Evolutionary conservation across 2,888 invertebrate species (phyloP).

Genomic region (Volucella inanis): DNA sequence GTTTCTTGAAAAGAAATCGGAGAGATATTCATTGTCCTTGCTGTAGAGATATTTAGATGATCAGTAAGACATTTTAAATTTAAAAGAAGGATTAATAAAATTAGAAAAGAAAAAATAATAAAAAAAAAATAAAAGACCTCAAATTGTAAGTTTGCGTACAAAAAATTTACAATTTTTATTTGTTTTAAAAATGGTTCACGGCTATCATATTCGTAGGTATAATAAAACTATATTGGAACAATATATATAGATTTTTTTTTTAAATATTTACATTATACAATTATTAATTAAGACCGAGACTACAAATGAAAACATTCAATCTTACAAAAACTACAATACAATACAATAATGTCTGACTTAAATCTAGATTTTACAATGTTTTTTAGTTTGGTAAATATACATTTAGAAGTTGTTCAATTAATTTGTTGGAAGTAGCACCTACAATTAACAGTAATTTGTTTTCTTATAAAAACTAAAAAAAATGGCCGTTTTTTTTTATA

Average conservation of each 20-base stretch:
- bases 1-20: too few relatives aligned
- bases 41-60: too few relatives aligned
- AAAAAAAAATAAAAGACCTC: background rate
- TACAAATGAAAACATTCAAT: conserved; percentile 21
- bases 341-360: conserved; percentile 41
- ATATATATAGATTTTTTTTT: background rate
- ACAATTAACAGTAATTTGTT: conserved; percentile 9
- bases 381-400: conserved; percentile 20
- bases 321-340: conserved; percentile 63
- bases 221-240: conserved; percentile 42
- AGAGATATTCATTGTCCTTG: too few relatives aligned
- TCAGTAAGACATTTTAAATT: too few relatives aligned
- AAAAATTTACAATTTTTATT: conserved; percentile 54
- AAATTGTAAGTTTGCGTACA: conserved; percentile 37
- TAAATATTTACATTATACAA: conserved; percentile 28
- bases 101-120: too few relatives aligned
- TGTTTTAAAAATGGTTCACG: conserved; percentile 16
- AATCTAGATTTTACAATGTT: conserved; percentile 20
- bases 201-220: background rate
- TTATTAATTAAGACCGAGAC: conserved; percentile 1
- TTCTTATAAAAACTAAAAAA: too few relatives aligned
- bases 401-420: conserved; percentile 29
- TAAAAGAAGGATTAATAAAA: too few relatives aligned
- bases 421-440: conserved; percentile 49
- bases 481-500: conserved; percentile 35